Evolutionary conservation across 1,140 invertebrate species (phyloP), one percentile per base, ranked within the genome.

Genomic region (Subanguina moxae): DNA sequence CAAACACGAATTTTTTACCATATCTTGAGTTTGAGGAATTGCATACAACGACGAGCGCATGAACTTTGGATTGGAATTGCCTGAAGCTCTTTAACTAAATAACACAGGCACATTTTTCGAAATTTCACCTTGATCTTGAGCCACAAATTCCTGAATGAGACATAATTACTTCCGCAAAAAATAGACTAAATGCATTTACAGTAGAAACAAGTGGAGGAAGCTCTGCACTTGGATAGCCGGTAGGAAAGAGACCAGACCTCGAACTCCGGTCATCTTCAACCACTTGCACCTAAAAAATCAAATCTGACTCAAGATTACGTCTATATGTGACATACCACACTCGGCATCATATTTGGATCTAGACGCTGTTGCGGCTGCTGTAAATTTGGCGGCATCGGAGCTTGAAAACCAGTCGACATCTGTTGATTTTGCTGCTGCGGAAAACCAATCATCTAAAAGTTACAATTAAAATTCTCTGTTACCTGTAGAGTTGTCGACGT

Each of bases 161-260:
- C n/a, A n/a, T n/a, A n/a, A n/a, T n/a, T n/a, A n/a, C n/a, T n/a
- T n/a, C n/a, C n/a, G n/a, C n/a, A n/a, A n/a, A n/a, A n/a, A n/a
- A n/a, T n/a, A n/a, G n/a, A n/a, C n/a, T n/a, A n/a, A n/a, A n/a
- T n/a, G n/a, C n/a, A n/a, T n/a, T n/a, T n/a, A n/a, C 89, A 0
- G 94, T 98, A 8, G 93, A 95, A 1, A 96, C 93, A 30, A 98
- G 85, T 7, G 96, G 96, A 15, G 96, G 96, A 19, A 94, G 52
- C 62, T 80, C 81, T 32, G 82, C 81, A 23, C 64, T 30, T 5
- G 77, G 73, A 67, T 68, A 82, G 1, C 90, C 91, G 7, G 92
- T 94, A 15, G 88, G 86, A 80, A 95, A 94, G 7, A 89, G 77
- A 28, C 85, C 85, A 71, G 80, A 80, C 43, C 83, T 78, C 59